Percentiles rank a stretch among this genome's conserved stretches.
phyloP scores from a whole-genome alignment of 2,113 vertebrate species.

The Nycticorax nycticorax region DNA sequence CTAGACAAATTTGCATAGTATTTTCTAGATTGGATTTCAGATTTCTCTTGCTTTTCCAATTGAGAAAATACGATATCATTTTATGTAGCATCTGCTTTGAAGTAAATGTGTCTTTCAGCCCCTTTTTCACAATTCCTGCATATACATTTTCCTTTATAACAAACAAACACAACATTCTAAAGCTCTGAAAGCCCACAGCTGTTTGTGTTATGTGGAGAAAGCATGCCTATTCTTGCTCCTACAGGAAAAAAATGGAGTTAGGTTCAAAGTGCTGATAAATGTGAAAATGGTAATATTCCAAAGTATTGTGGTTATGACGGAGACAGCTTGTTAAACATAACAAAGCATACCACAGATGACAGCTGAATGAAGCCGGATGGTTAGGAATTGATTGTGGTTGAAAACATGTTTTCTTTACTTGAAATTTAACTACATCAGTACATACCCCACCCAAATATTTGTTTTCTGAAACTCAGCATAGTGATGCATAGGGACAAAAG shows the following conservation, averaged over 20 bases:
- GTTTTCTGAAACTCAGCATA: not conserved
- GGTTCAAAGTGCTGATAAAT: not conserved
- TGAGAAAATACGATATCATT: not conserved
- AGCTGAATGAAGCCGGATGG: not conserved
- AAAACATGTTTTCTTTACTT: not conserved
- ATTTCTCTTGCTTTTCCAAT: not conserved
- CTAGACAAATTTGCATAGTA: not conserved
- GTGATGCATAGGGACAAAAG: not conserved
- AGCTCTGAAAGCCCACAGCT: not conserved
- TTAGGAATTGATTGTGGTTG: not conserved
- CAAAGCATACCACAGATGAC: constrained; percentile 13
- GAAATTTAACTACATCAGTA: not conserved
- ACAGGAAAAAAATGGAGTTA: not conserved
- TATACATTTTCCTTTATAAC: not conserved
- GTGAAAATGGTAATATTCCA: constrained; percentile 1
- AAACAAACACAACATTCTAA: not conserved
- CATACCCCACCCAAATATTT: not conserved
- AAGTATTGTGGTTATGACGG: not conserved
- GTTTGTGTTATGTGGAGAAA: not conserved
- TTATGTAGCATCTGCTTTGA: not conserved
- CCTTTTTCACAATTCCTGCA: not conserved
- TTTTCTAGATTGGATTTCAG: not conserved
- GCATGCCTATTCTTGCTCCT: not conserved
- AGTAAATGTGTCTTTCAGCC: not conserved
- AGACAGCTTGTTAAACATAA: not conserved